Conservation (phyloP, 2,113 vertebrate species). For the Gymnorhina tibicen region DNA sequence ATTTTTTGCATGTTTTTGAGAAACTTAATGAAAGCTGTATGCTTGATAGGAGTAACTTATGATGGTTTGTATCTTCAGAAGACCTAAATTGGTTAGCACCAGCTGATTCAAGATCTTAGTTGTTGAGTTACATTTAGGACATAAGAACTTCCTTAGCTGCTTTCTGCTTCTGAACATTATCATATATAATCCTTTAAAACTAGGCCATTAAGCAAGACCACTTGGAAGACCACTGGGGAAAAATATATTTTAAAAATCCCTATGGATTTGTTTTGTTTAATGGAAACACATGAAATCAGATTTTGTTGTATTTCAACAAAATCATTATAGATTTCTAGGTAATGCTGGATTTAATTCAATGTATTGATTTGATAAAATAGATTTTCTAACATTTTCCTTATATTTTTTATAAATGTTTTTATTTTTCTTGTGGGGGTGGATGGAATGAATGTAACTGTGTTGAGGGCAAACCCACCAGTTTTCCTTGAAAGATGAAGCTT, state of each 20-base stretch:
- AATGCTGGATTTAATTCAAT: neutral
- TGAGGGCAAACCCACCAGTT: neutral
- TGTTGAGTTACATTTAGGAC: neutral
- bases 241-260: neutral
- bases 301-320: neutral
- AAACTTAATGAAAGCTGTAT: neutral
- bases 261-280: neutral
- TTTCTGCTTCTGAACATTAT: neutral
- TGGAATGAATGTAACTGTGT: neutral
- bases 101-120: neutral
- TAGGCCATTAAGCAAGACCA: neutral
- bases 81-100: neutral
- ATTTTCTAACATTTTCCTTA: neutral
- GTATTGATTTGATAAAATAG: neutral
- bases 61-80: neutral
- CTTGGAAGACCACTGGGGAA: fast-evolving
- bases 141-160: neutral
- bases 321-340: neutral
- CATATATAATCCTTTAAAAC: neutral
- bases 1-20: neutral
- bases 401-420: neutral
- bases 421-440: neutral
- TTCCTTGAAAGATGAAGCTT: neutral
- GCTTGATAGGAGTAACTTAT: neutral
- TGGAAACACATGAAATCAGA: neutral